A percentile compares a stretch with the other conserved stretches of the same genome.
Conservation (phyloP, 2,888 invertebrate species). For the Oligia latruncula region DNA sequence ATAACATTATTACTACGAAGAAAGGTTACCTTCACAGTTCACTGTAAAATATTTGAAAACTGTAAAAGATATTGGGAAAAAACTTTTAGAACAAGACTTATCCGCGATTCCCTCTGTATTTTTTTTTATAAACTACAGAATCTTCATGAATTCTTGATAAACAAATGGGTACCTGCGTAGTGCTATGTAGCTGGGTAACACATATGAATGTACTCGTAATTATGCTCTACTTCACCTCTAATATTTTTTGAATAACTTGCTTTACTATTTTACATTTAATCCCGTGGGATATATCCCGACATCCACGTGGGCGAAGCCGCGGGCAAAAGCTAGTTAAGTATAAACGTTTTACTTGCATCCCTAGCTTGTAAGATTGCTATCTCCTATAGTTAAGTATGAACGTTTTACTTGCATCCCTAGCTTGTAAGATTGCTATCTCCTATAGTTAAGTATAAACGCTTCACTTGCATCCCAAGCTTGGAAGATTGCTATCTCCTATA, state of each 20-base stretch:
- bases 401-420: background rate
- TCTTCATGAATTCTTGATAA: background rate
- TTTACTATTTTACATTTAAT: too few species aligned
- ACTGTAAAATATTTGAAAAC: background rate
- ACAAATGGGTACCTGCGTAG: background rate
- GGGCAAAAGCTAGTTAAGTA: too few species aligned
- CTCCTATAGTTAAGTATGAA: background rate
- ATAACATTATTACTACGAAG: conserved; percentile 3
- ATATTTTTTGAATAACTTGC: background rate
- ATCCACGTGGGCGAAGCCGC: too few species aligned
- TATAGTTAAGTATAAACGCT: too few species aligned
- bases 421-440: background rate
- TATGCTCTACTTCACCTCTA: background rate
- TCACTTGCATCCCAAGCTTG: background rate
- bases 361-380: background rate
- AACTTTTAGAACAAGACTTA: background rate
- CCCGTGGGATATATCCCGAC: too few species aligned
- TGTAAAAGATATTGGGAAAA: background rate
- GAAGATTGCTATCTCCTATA: background rate
- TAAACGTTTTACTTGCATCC: background rate
- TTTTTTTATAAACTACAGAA: background rate
- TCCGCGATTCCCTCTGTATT: background rate
- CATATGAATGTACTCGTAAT: background rate
- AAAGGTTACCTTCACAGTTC: background rate
- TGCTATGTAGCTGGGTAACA: background rate